phyloP scores from a whole-genome alignment of 2,797 vertebrate genomes.

The Mormyrops boulengeri region DNA sequence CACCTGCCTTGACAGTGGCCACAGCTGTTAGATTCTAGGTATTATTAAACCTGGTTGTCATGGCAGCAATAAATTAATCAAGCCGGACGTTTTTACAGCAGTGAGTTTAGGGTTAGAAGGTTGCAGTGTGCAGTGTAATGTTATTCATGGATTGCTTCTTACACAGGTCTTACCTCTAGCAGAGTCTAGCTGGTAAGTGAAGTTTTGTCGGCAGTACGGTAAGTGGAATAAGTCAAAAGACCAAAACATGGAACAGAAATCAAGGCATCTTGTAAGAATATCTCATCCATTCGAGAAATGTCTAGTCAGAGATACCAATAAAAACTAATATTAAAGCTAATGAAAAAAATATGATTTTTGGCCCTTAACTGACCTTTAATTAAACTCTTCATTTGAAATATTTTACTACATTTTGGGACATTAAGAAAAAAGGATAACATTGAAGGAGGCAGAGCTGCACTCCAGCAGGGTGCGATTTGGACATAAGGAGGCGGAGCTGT shows the following conservation, averaged over 20 bases:
- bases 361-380: neutral
- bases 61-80: conserved; percentile 12
- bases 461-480: neutral
- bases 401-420: neutral
- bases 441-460: neutral
- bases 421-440: neutral
- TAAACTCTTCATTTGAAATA: neutral
- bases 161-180: neutral
- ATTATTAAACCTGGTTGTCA: conserved; percentile 3
- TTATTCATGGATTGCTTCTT: neutral
- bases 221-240: neutral
- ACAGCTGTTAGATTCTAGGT: conserved; percentile 6
- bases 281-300: neutral
- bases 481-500: too few relatives aligned
- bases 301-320: neutral
- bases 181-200: neutral
- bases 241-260: neutral
- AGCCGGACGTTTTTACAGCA: neutral
- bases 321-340: neutral
- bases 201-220: neutral
- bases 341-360: neutral
- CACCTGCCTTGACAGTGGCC: neutral
- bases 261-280: neutral
- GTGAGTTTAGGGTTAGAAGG: neutral
- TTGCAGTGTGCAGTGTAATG: neutral